Evolutionary conservation across 23 tunicate species (phyloP), one percentile per base, ranked within the genome.

Genomic region (Ciona savignyi): DNA sequence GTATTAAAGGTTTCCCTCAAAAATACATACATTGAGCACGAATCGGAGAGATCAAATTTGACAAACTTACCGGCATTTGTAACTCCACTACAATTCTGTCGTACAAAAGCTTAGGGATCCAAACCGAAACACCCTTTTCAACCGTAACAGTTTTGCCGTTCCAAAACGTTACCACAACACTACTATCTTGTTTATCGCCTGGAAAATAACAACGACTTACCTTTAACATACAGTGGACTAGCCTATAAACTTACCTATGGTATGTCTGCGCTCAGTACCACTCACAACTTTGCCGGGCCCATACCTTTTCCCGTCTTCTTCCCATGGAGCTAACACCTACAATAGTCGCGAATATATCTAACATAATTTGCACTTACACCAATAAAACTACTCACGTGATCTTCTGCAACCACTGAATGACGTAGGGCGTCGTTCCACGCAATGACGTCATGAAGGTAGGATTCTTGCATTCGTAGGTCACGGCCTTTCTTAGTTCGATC

Each of bases 21-120:
- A 63, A 63, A 25, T 63, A 63, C 15, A 9, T 9, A 63, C 24
- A 63, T 63, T 63, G 67, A 63, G 15, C 20, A 11, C 19, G 19
- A 15, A 11, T 49, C 61, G 15, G 20, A 49, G 20, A 49, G 20
- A 15, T 49, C 20, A 11, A 49, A 49, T 11, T 11, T 20, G 15
- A 11, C 20, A 11, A 11, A 11, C 61, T 49, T 51, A 85, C 97
- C 67, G 97, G 97, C 97, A 91, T 91, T 71, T 91, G 91, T 68
- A 95, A 75, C 68, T 95, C 99, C 22, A 85, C 68, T 1, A 95
- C 96, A 11, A 95, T 81, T 76, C 99, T 81, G 64, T 95, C 99
- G 68, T 88, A 89, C 67, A 95, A 51, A 2, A 77, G 67, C 30
- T 66, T 74, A 33, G 99, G 99, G 35, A 95, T 88, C 99, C 99